Percentiles rank a stretch among this genome's conserved stretches.
Evolutionary conservation across 2,888 invertebrate genomes (phyloP).

Genomic region (Ophion obscuratus): DNA sequence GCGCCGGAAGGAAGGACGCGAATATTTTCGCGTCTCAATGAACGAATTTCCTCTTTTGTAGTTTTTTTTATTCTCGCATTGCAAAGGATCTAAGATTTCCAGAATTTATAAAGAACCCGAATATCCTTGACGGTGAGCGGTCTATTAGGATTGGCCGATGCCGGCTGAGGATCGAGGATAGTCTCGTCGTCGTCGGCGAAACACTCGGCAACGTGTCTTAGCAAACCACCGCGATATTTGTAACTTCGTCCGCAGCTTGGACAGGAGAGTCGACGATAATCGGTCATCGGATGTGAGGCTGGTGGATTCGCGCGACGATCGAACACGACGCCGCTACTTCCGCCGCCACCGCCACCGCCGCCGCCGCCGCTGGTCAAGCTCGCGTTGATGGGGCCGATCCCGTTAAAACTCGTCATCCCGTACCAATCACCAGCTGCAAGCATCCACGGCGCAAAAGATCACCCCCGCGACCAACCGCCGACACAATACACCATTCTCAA

Average conservation of each 20-base stretch:
- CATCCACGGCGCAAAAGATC: conserved; percentile 73
- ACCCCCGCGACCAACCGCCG: conserved; percentile 64
- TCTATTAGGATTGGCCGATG: conserved; percentile 64
- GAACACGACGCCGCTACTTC: conserved; percentile 62
- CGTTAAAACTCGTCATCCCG: conserved; percentile 44
- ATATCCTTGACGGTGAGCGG: conserved; percentile 76
- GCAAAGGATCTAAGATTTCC: conserved; percentile 73
- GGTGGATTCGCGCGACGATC: conserved; percentile 70
- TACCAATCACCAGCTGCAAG: conserved; percentile 76
- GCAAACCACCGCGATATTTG: conserved; percentile 83
- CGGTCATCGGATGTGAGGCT: conserved; percentile 76
- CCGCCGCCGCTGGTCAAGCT: conserved; percentile 2
- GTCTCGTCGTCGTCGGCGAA: conserved; percentile 75
- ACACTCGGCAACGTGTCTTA: conserved; percentile 82
- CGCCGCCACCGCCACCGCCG: conserved; percentile 39
- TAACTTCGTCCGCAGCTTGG: conserved; percentile 83
- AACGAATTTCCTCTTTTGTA: neutral
- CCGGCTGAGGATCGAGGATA: conserved; percentile 58
- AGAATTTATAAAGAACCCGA: conserved; percentile 77
- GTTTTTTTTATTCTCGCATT: conserved; percentile 3
- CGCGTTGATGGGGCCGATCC: conserved; percentile 6
- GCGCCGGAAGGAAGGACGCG: neutral
- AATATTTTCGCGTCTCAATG: neutral
- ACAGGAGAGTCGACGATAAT: conserved; percentile 80
- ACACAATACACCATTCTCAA: conserved; percentile 52